Conservation (phyloP, 2,888 invertebrate species). For the Drepanosiphum platanoidis region DNA sequence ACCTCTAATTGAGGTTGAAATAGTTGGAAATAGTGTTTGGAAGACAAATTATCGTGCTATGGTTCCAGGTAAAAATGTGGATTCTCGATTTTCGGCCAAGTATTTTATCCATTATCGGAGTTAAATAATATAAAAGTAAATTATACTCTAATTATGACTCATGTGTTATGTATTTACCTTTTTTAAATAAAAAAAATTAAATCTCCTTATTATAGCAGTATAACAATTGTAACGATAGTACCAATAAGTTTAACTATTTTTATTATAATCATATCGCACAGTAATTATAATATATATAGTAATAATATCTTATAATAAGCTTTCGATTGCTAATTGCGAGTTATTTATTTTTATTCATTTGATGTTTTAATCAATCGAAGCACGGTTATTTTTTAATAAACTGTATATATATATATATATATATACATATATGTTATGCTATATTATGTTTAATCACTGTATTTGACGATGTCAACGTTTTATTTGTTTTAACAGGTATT, state of each 20-base stretch:
- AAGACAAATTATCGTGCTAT: not conserved
- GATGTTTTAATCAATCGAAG: too few relatives aligned
- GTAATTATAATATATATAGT: not conserved
- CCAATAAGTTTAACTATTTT: not conserved
- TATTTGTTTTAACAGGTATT: too few relatives aligned
- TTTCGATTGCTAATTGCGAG: too few relatives aligned
- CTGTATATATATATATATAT: too few relatives aligned
- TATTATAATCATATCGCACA: not conserved
- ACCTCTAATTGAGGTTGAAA: conserved; percentile 11
- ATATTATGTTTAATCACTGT: too few relatives aligned
- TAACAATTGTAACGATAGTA: not conserved
- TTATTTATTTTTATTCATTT: too few relatives aligned
- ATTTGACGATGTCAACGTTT: too few relatives aligned
- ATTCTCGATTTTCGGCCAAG: not conserved
- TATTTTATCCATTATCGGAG: not conserved
- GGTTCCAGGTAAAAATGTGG: conserved; percentile 6
- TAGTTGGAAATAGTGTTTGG: not conserved
- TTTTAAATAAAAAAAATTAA: not conserved
- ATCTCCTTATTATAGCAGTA: not conserved
- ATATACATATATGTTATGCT: too few relatives aligned
- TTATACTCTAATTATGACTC: not conserved
- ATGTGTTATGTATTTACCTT: not conserved
- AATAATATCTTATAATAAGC: too few relatives aligned
- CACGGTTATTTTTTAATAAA: too few relatives aligned
- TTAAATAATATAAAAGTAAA: not conserved